A percentile compares a stretch with the other conserved stretches of the same genome.
phyloP scores from a whole-genome alignment of 2,797 vertebrate species.

The Saxicola maurus region DNA sequence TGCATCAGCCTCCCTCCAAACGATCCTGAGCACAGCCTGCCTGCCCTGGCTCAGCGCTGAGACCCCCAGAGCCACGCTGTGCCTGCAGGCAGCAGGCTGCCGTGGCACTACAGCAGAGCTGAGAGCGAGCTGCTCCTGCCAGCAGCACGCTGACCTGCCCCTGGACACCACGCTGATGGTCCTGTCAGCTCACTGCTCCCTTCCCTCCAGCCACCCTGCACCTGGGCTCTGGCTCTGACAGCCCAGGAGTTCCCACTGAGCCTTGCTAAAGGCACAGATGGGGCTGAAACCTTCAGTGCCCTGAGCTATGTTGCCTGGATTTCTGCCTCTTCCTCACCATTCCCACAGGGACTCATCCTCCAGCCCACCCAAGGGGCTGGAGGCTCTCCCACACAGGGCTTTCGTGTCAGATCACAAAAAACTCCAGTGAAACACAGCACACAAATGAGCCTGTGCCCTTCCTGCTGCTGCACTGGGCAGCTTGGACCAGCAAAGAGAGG shows the following conservation, averaged over 20 bases:
- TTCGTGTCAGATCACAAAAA: not conserved
- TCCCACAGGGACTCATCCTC: not conserved
- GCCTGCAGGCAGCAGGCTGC: not conserved
- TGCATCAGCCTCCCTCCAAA: not conserved
- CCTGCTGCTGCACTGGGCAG: not conserved
- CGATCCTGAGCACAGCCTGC: not conserved
- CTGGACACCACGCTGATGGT: not conserved
- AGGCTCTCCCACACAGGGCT: not conserved
- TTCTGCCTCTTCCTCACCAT: not conserved
- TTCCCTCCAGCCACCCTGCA: not conserved
- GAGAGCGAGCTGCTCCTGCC: not conserved
- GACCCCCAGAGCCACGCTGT: accelerated
- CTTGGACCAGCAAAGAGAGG: not conserved
- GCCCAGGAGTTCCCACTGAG: not conserved
- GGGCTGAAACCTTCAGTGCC: not conserved
- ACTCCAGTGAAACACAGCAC: not conserved
- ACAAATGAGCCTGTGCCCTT: accelerated
- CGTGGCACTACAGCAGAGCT: not conserved
- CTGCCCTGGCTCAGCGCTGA: not conserved
- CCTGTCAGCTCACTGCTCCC: accelerated
- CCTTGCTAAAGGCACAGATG: not conserved
- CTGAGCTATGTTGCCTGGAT: not conserved
- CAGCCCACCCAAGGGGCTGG: not conserved
- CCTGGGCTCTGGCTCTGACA: not conserved
- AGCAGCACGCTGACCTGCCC: not conserved